These are phyloP conservation scores for Oscheius myriophilus DNA, from an alignment of 2,888 invertebrate species.

Conservation along the genomic window DNA sequence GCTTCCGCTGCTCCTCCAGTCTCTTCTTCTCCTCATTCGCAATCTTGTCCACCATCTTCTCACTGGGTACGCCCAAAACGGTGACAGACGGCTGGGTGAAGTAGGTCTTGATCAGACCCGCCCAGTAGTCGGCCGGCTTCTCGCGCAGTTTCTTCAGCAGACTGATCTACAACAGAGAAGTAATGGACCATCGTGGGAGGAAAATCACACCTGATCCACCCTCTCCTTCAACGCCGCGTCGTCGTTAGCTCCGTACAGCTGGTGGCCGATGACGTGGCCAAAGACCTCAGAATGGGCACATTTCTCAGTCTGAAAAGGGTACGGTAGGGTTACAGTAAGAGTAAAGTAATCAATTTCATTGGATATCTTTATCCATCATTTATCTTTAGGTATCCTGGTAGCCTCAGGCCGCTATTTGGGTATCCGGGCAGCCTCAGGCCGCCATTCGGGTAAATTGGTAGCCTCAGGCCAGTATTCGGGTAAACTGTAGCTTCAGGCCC, in stretches of 20 bases:
- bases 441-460: too few species aligned
- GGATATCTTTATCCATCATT: too few species aligned
- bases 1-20: conserved; percentile 78
- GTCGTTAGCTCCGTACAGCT: conserved; percentile 80
- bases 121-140: conserved; percentile 80
- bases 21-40: conserved; percentile 79
- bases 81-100: conserved; percentile 60
- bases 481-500: too few species aligned
- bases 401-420: too few species aligned
- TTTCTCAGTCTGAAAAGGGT: conserved; percentile 75
- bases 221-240: conserved; percentile 50
- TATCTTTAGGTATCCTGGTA: too few species aligned
- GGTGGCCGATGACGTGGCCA: conserved; percentile 83
- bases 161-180: conserved; percentile 29
- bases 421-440: too few species aligned
- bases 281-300: conserved; percentile 82
- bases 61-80: conserved; percentile 77
- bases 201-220: conserved; percentile 45
- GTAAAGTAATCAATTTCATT: neutral
- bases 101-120: conserved; percentile 75
- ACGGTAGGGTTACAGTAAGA: neutral
- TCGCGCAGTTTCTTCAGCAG: conserved; percentile 74
- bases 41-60: conserved; percentile 76
- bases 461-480: too few species aligned
- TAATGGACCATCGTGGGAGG: neutral